These are phyloP conservation scores for Equus quagga DNA, from an alignment of 2,113 vertebrate species.

Conservation along the genomic window DNA sequence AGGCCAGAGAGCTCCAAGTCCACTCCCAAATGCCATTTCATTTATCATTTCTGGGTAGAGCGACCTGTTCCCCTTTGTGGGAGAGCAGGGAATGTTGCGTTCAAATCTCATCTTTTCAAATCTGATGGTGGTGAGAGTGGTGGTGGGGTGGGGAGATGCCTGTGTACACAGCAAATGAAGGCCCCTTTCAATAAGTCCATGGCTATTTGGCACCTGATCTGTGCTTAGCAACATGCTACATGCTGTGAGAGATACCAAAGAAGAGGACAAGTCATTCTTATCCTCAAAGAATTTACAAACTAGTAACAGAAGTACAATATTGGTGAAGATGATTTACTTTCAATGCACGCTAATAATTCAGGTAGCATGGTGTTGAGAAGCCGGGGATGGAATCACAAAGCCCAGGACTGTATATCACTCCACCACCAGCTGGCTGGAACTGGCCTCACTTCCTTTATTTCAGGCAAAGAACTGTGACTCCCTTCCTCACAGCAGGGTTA, in stretches of 20 bases:
- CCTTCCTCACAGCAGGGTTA: background rate
- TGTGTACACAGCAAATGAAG: background rate
- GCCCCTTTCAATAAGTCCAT: background rate
- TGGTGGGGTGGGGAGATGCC: background rate
- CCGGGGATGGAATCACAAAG: background rate
- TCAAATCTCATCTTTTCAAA: background rate
- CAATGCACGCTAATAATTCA: background rate
- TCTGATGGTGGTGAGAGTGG: background rate
- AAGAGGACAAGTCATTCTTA: background rate
- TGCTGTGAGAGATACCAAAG: background rate
- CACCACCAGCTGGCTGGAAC: background rate
- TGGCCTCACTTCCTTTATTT: background rate
- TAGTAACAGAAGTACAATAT: background rate
- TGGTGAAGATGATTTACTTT: background rate
- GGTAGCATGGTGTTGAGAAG: background rate
- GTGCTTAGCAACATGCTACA: background rate
- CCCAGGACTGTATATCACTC: fast-evolving
- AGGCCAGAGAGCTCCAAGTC: background rate
- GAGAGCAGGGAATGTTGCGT: too few relatives aligned
- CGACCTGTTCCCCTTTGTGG: too few relatives aligned
- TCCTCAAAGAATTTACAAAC: background rate
- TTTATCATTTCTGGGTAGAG: background rate
- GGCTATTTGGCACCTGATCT: background rate
- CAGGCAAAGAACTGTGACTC: background rate
- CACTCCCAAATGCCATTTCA: background rate